Evolutionary conservation across 2,888 invertebrate genomes (phyloP).

Genomic region (Cylindroiulus punctatus): DNA sequence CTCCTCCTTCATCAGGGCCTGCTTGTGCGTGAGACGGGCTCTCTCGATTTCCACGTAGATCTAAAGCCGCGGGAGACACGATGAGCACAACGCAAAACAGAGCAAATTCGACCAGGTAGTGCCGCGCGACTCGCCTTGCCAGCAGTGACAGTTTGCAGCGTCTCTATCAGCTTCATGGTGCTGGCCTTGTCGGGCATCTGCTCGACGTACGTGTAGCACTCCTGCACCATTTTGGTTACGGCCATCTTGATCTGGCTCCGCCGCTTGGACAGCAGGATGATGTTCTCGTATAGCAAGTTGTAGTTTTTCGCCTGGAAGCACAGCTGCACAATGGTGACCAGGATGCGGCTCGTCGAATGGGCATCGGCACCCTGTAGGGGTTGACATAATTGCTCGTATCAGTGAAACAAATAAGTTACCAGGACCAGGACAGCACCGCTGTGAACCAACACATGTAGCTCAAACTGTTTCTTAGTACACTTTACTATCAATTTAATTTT

Average conservation of each 20-base stretch:
- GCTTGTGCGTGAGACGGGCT: constrained; percentile 87
- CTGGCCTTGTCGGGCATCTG: constrained; percentile 90
- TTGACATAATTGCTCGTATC: constrained; percentile 7
- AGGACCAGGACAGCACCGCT: not conserved
- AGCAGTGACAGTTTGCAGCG: constrained; percentile 92
- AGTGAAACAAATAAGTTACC: not conserved
- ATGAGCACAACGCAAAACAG: constrained; percentile 52
- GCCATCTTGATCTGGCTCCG: constrained; percentile 92
- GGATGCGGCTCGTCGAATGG: constrained; percentile 89
- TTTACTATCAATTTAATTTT: no score
- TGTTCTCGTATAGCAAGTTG: constrained; percentile 92
- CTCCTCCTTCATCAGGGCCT: constrained; percentile 70
- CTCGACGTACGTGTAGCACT: constrained; percentile 92
- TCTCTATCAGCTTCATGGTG: constrained; percentile 94
- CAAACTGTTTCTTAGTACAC: no score
- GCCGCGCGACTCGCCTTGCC: constrained; percentile 76
- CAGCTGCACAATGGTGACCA: constrained; percentile 92
- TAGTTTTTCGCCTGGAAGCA: constrained; percentile 91
- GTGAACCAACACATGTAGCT: not conserved
- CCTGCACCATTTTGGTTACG: constrained; percentile 89
- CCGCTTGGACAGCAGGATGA: constrained; percentile 88
- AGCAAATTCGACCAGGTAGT: not conserved
- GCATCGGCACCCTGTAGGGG: constrained; percentile 86
- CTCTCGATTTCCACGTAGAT: constrained; percentile 99
- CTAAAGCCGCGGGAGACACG: constrained; percentile 64